Percentiles rank a stretch among this genome's conserved stretches.
Evolutionary conservation across 2,888 invertebrate species (phyloP).

Genomic region (Hipparchia sbordonii): DNA sequence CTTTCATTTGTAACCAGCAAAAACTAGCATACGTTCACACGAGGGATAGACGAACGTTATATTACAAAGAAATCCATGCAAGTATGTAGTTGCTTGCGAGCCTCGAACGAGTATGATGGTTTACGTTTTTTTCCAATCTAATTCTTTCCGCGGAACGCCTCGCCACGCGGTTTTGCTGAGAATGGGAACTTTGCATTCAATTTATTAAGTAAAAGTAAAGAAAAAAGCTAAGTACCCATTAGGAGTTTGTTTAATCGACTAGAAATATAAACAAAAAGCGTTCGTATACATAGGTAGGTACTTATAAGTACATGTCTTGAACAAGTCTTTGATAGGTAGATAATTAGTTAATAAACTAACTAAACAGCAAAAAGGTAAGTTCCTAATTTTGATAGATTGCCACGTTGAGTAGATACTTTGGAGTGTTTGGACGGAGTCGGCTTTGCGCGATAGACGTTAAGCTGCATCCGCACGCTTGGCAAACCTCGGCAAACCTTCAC

Average conservation of each 20-base stretch:
- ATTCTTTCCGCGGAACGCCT: constrained; percentile 62
- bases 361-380: too few relatives aligned
- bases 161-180: constrained; percentile 50
- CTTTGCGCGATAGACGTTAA: too few relatives aligned
- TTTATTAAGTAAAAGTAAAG: constrained; percentile 39
- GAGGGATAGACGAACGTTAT: constrained; percentile 57
- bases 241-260: not conserved
- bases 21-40: constrained; percentile 75
- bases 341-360: too few relatives aligned
- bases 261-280: not conserved
- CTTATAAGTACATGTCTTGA: too few relatives aligned
- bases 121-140: constrained; percentile 51
- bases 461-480: too few relatives aligned
- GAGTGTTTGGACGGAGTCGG: too few relatives aligned
- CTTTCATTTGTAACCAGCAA: constrained; percentile 79
- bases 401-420: too few relatives aligned
- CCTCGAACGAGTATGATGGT: constrained; percentile 20
- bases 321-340: too few relatives aligned
- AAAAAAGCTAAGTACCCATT: constrained; percentile 31
- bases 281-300: not conserved
- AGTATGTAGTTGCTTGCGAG: constrained; percentile 22
- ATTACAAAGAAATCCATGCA: constrained; percentile 46
- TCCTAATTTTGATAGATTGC: too few relatives aligned
- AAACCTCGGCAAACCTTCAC: too few relatives aligned
- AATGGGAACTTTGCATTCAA: constrained; percentile 45